A percentile compares a stretch with the other conserved stretches of the same genome.
Evolutionary conservation across 2,113 vertebrate species (phyloP).

Genomic region (Charina bottae): DNA sequence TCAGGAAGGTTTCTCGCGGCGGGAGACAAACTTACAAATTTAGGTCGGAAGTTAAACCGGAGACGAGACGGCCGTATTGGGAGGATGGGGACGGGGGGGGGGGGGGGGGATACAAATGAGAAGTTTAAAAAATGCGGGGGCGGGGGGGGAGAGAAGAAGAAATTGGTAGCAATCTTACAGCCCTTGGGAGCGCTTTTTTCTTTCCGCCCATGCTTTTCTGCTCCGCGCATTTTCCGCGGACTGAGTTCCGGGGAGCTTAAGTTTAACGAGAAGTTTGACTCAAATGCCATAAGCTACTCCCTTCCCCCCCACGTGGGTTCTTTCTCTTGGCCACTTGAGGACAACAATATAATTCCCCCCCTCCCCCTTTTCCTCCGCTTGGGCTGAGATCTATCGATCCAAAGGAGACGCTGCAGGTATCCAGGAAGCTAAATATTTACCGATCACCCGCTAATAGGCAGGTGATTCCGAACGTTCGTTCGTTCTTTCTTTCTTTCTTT

Average conservation of each 20-base stretch:
- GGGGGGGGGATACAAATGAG: neutral
- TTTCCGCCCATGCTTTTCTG: neutral
- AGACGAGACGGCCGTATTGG: neutral
- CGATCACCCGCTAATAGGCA: constrained; percentile 93
- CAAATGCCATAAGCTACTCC: neutral
- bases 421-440: constrained; percentile 97
- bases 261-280: neutral
- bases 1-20: neutral
- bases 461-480: constrained; percentile 86
- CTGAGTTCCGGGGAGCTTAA: neutral
- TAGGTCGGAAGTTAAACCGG: neutral
- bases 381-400: constrained; percentile 87
- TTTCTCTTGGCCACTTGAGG: constrained; percentile 63
- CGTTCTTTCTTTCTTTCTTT: constrained; percentile 53
- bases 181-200: neutral
- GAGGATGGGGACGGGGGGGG: neutral
- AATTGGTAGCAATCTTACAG: neutral
- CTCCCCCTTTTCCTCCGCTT: constrained; percentile 39
- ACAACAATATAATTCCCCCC: constrained; percentile 75
- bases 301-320: neutral
- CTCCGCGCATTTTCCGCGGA: neutral
- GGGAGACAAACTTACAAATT: neutral
- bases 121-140: neutral
- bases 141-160: neutral
- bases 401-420: constrained; percentile 86